Percentiles rank a stretch among this genome's conserved stretches.
These are phyloP conservation scores for Uloborus diversus DNA, from an alignment of 1,140 invertebrate genomes.

Conservation along the genomic window DNA sequence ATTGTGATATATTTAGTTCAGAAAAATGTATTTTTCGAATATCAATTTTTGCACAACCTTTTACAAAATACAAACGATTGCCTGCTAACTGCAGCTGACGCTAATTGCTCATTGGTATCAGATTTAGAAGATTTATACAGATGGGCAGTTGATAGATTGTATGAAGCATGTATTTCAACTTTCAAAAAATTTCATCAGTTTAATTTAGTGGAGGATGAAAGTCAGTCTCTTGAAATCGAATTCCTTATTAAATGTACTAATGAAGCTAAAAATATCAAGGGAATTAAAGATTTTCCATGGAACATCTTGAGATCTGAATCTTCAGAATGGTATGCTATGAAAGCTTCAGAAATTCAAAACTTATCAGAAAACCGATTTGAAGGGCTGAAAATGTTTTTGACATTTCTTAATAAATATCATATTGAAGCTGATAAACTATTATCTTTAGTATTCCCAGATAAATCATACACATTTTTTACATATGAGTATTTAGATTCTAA, in stretches of 20 bases:
- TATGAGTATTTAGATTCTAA: neutral
- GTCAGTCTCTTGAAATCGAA: neutral
- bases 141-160: neutral
- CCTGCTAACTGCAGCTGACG: neutral
- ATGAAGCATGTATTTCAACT: neutral
- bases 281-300: neutral
- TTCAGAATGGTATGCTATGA: neutral
- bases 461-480: neutral
- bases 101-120: neutral
- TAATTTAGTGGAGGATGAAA: neutral
- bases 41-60: conserved; percentile 19
- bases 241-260: conserved; percentile 11
- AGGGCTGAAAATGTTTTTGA: conserved; percentile 4
- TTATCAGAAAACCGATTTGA: too few relatives aligned
- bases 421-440: neutral
- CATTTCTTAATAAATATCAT: neutral
- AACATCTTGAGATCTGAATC: neutral
- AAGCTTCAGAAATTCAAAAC: neutral
- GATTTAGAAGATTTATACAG: neutral
- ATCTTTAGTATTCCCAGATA: neutral
- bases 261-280: neutral
- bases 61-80: neutral
- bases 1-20: neutral
- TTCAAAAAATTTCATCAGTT: conserved; percentile 4
- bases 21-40: neutral